These are phyloP conservation scores for Tipula vernalis DNA, from an alignment of 2,888 invertebrate species.

Conservation along the genomic window DNA sequence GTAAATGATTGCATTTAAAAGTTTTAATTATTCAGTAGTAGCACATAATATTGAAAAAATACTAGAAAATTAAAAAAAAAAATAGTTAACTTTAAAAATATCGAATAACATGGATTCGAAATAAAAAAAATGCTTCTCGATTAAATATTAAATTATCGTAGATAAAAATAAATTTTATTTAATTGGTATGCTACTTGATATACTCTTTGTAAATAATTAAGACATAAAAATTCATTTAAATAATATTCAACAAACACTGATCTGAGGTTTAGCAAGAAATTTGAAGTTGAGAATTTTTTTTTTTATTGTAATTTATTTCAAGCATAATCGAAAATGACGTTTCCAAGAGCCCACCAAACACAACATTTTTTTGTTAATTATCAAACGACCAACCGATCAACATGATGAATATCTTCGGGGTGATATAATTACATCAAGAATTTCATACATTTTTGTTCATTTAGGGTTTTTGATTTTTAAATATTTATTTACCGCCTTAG, in stretches of 20 bases:
- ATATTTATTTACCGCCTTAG: background rate
- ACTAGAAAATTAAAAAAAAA: background rate
- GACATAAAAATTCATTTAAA: background rate
- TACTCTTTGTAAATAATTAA: background rate
- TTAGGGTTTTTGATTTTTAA: background rate
- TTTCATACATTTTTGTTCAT: background rate
- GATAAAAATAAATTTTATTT: background rate
- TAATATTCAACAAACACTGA: no score
- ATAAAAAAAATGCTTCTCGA: background rate
- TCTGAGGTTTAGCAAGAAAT: no score
- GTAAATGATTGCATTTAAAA: background rate
- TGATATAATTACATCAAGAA: background rate
- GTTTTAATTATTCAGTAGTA: background rate
- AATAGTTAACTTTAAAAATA: background rate
- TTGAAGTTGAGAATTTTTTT: no score
- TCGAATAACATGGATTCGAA: background rate
- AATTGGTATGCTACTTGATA: background rate
- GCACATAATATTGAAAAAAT: background rate
- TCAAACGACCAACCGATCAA: background rate
- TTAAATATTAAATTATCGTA: background rate
- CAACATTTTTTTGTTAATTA: no score
- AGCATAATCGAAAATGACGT: no score
- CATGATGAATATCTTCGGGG: background rate
- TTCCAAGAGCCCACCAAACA: no score
- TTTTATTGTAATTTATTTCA: no score